Conservation (phyloP, 2,113 vertebrate genomes). For the Antechinus stuartii region DNA sequence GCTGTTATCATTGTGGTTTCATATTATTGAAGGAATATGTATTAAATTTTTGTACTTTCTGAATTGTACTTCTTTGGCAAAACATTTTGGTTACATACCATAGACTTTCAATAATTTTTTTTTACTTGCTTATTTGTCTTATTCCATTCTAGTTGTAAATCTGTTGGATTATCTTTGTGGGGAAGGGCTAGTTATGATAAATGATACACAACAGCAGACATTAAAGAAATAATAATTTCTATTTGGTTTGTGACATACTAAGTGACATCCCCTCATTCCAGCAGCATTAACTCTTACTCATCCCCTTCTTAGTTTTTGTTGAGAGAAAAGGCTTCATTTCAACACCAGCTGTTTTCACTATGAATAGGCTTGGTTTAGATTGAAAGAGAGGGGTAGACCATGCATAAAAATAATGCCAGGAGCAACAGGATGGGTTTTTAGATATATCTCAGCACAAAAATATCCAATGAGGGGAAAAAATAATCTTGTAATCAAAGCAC, state of each 20-base stretch:
- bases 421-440: neutral
- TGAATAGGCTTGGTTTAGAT: neutral
- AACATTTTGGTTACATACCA: neutral
- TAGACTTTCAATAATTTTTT: neutral
- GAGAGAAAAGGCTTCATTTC: neutral
- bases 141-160: neutral
- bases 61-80: neutral
- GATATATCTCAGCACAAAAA: slow-evolving; percentile 13
- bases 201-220: neutral
- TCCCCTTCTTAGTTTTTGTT: slow-evolving; percentile 16
- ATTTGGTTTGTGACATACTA: neutral
- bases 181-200: neutral
- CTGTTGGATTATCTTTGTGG: neutral
- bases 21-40: neutral
- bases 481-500: slow-evolving; percentile 44
- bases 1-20: neutral
- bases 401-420: neutral
- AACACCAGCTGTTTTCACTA: neutral
- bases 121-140: neutral
- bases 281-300: neutral
- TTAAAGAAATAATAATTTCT: neutral
- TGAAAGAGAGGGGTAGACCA: neutral
- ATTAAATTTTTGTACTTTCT: neutral
- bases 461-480: neutral
- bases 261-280: neutral